Evolutionary conservation across 2,797 vertebrate species (phyloP).

Genomic region (Intellagama lesueurii): DNA sequence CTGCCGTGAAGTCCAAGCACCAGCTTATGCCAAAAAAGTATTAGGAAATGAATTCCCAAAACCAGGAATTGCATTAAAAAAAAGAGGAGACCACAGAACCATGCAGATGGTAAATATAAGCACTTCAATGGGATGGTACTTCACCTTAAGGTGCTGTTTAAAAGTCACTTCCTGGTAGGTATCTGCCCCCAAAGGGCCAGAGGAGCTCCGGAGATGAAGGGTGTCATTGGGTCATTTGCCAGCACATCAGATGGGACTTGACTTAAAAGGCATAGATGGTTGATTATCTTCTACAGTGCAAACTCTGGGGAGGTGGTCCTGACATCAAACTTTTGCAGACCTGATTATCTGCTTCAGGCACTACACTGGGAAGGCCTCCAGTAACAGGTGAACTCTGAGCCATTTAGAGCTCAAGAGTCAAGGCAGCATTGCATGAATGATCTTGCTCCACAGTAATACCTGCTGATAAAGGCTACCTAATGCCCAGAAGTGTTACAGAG

Average conservation of each 20-base stretch:
- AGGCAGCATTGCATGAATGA: not conserved
- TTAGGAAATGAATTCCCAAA: not conserved
- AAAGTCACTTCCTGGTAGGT: not conserved
- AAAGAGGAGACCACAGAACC: not conserved
- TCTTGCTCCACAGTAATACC: not conserved
- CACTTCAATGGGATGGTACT: not conserved
- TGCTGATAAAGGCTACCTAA: not conserved
- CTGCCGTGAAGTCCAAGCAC: conserved; percentile 17
- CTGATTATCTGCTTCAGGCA: not conserved
- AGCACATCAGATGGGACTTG: not conserved
- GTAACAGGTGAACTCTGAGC: not conserved
- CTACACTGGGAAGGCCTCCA: not conserved
- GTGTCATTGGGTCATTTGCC: not conserved
- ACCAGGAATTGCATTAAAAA: not conserved
- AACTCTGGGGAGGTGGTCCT: not conserved
- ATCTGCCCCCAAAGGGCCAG: not conserved
- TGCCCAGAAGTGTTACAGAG: not conserved
- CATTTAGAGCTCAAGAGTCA: not conserved
- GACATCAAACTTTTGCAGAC: not conserved
- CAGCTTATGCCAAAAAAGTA: not conserved
- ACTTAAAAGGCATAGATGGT: not conserved
- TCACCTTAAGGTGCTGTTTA: not conserved
- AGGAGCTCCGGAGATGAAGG: not conserved
- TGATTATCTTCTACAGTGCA: not conserved
- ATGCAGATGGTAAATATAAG: not conserved